These are phyloP conservation scores for Phania funesta DNA, from an alignment of 2,888 invertebrate genomes.

Conservation along the genomic window DNA sequence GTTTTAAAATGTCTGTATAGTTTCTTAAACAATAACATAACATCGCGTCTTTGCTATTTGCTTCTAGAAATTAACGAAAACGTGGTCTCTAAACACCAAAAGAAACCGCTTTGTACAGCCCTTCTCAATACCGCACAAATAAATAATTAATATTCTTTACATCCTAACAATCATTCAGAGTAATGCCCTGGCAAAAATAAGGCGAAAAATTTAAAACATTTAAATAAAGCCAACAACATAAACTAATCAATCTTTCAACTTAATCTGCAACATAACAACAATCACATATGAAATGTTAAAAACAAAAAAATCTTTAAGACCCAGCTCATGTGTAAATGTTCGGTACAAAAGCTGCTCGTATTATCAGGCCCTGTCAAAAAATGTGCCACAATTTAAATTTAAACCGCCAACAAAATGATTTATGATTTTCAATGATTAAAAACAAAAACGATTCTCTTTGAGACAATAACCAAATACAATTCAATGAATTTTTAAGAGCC, in stretches of 20 bases:
- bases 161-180: constrained; percentile 9
- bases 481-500: not conserved
- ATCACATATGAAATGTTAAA: not conserved
- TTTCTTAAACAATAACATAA: not conserved
- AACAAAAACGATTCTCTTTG: not conserved
- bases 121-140: not conserved
- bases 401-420: constrained; percentile 49
- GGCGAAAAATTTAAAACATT: constrained; percentile 1
- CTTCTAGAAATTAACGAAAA: not conserved
- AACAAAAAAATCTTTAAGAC: not conserved
- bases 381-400: constrained; percentile 38
- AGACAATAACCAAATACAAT: constrained; percentile 22
- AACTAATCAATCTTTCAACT: constrained; percentile 53
- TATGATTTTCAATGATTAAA: constrained; percentile 50
- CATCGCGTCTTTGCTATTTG: not conserved
- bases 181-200: not conserved
- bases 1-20: too few relatives aligned
- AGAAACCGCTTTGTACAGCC: constrained; percentile 7
- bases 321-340: not conserved
- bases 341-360: not conserved
- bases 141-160: not conserved
- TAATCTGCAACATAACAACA: constrained; percentile 12
- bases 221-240: not conserved
- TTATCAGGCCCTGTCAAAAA: constrained; percentile 11
- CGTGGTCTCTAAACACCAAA: constrained; percentile 20